phyloP scores from a whole-genome alignment of 2,113 vertebrate species.

The Accipiter virgatus region DNA sequence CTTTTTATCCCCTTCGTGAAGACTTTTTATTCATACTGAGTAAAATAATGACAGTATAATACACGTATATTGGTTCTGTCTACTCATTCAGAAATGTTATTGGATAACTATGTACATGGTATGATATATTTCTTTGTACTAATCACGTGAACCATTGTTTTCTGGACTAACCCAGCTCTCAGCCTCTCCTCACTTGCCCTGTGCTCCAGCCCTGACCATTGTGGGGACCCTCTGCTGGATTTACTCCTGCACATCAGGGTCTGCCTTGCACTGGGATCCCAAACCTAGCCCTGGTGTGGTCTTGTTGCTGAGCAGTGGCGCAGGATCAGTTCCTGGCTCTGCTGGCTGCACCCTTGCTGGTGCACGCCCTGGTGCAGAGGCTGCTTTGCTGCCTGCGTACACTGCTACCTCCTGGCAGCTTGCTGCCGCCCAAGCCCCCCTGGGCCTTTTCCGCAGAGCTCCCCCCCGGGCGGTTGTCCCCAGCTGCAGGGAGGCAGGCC shows the following conservation, averaged over 20 bases:
- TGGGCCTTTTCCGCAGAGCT: background rate
- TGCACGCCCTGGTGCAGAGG: background rate
- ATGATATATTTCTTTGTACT: background rate
- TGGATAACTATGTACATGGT: background rate
- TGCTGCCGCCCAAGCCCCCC: background rate
- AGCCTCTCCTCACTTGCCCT: background rate
- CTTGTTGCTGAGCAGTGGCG: fast-evolving
- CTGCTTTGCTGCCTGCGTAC: background rate
- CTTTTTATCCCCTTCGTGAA: background rate
- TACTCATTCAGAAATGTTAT: background rate
- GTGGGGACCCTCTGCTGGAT: background rate
- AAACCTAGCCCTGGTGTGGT: background rate
- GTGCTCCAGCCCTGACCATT: background rate
- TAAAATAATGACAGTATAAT: background rate
- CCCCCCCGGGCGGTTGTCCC: background rate
- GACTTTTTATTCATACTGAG: background rate
- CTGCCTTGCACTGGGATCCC: background rate
- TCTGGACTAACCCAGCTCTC: background rate
- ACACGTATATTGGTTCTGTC: background rate
- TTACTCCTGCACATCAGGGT: background rate
- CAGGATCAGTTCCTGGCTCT: fast-evolving
- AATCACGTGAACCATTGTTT: background rate
- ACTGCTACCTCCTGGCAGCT: background rate
- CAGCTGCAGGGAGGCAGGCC: background rate
- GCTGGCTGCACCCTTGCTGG: fast-evolving